phyloP scores from a whole-genome alignment of 1,140 invertebrate species.

The Aporrectodea caliginosa region DNA sequence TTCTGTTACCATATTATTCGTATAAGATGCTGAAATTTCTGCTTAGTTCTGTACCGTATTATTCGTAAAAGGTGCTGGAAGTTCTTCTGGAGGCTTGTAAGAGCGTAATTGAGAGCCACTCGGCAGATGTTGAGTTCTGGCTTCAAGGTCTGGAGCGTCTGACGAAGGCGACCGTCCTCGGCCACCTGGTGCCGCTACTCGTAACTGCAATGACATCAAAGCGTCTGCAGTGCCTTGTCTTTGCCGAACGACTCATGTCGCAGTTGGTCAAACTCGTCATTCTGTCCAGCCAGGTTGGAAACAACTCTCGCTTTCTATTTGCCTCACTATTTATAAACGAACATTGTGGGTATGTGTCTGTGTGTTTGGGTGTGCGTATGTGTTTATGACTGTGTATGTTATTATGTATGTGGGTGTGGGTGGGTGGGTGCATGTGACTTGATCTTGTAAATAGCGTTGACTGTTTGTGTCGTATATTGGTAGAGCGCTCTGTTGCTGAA shows the following conservation, averaged over 20 bases:
- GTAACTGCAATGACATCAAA: slow-evolving; percentile 49
- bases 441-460: no score
- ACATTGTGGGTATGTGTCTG: no score
- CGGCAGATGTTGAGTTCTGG: slow-evolving; percentile 40
- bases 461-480: no score
- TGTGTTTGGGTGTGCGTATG: no score
- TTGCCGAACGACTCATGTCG: slow-evolving; percentile 50
- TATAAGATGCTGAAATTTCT: no score
- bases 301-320: neutral
- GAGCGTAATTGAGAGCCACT: slow-evolving; percentile 38
- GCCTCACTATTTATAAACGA: neutral
- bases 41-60: no score
- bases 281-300: slow-evolving; percentile 48
- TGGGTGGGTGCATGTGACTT: no score
- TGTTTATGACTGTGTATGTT: no score
- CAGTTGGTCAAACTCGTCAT: slow-evolving; percentile 49
- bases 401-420: no score
- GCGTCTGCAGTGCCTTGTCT: slow-evolving; percentile 42
- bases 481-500: no score
- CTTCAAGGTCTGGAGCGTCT: slow-evolving; percentile 49
- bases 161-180: slow-evolving; percentile 52
- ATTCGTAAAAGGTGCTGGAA: slow-evolving; percentile 53
- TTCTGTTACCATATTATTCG: no score
- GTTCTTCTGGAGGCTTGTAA: slow-evolving; percentile 47
- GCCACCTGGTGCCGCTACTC: slow-evolving; percentile 50